Percentiles rank a stretch among this genome's conserved stretches.
phyloP scores from a whole-genome alignment of 1,140 invertebrate species.

The Ceratoteleas bidentatus region DNA sequence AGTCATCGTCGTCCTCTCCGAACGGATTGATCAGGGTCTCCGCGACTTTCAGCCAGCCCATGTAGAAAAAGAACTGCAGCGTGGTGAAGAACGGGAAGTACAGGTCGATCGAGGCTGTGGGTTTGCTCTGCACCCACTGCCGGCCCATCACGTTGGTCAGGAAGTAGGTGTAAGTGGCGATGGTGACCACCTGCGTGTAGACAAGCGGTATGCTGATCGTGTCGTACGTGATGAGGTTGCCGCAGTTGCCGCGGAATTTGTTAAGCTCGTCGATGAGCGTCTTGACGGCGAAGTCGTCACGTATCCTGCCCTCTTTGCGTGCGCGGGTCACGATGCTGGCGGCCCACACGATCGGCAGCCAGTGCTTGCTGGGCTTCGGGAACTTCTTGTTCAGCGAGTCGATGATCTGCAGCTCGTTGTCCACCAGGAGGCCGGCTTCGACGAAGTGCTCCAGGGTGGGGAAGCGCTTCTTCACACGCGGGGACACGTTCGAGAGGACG shows the following conservation, averaged over 20 bases:
- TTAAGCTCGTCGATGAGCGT: conserved; percentile 95
- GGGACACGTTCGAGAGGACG: conserved; percentile 91
- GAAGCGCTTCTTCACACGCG: conserved; percentile 95
- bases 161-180: conserved; percentile 96
- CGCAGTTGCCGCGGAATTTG: conserved; percentile 92
- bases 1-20: conserved; percentile 95
- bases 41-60: conserved; percentile 96
- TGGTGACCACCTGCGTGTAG: conserved; percentile 96
- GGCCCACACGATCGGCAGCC: conserved; percentile 97
- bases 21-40: conserved; percentile 93
- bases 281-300: conserved; percentile 96
- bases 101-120: conserved; percentile 84
- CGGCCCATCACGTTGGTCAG: conserved; percentile 90
- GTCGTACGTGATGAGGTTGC: conserved; percentile 91
- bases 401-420: conserved; percentile 92
- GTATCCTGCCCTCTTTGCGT: conserved; percentile 93
- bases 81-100: conserved; percentile 95
- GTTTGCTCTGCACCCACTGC: conserved; percentile 86
- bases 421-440: conserved; percentile 92
- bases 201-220: conserved; percentile 96
- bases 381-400: conserved; percentile 90
- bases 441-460: conserved; percentile 93
- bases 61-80: conserved; percentile 92
- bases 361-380: conserved; percentile 94
- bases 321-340: conserved; percentile 92